Evolutionary conservation across 2,797 vertebrate genomes (phyloP).

Genomic region (Pelochelys cantorii): DNA sequence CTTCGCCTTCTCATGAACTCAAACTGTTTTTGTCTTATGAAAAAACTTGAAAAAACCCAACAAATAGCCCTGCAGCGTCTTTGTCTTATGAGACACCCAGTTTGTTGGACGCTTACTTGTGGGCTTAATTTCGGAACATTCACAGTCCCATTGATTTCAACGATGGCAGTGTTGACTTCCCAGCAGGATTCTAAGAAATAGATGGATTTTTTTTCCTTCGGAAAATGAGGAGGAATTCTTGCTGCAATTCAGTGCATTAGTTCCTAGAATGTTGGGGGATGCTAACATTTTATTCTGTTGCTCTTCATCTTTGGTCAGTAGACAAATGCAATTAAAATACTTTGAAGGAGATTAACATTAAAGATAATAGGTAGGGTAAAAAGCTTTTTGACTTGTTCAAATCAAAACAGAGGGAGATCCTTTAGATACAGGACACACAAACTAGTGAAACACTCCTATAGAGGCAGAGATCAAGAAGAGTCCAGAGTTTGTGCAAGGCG

Average conservation of each 20-base stretch:
- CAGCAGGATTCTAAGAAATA: not conserved
- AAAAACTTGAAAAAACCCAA: not conserved
- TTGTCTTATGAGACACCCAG: not conserved
- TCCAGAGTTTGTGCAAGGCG: not conserved
- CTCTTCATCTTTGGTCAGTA: accelerated
- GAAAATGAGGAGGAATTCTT: not conserved
- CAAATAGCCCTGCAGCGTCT: too few relatives aligned
- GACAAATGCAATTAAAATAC: not conserved
- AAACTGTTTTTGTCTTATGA: not conserved
- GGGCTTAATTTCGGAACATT: not conserved
- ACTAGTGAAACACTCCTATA: not conserved
- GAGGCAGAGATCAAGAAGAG: not conserved
- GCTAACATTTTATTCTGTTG: not conserved
- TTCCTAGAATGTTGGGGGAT: accelerated
- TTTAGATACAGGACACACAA: not conserved
- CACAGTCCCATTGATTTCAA: not conserved
- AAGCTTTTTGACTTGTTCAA: not conserved
- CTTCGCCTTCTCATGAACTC: not conserved
- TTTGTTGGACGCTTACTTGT: not conserved
- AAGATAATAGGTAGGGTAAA: not conserved
- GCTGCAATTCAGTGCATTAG: accelerated
- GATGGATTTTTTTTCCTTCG: not conserved
- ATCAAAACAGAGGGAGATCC: not conserved
- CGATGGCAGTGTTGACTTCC: not conserved
- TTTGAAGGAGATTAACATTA: not conserved